A percentile compares a stretch with the other conserved stretches of the same genome.
Evolutionary conservation across 2,888 invertebrate genomes (phyloP).

Genomic region (Netelia melanura): DNA sequence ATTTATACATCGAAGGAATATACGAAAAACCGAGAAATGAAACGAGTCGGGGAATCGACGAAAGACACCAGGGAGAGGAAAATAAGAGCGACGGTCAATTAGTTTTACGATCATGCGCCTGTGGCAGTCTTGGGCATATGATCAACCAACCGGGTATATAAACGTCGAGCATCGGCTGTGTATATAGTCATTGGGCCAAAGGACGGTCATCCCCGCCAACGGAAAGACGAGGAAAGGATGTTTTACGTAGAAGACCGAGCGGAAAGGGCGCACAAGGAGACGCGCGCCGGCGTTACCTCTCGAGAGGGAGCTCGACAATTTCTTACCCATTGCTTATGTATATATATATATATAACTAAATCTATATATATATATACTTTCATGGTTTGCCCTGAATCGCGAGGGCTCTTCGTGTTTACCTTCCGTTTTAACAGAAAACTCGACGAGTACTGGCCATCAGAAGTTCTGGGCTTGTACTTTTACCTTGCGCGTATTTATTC

Average conservation of each 20-base stretch:
- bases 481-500: slow-evolving; percentile 43
- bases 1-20: not conserved
- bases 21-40: slow-evolving; percentile 1
- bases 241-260: slow-evolving; percentile 12
- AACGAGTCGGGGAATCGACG: not conserved
- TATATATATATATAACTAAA: not conserved
- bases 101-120: slow-evolving; percentile 38
- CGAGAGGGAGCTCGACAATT: slow-evolving; percentile 39
- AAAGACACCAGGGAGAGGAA: not conserved
- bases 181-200: slow-evolving; percentile 9
- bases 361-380: not conserved
- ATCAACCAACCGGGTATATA: slow-evolving; percentile 9
- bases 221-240: slow-evolving; percentile 1
- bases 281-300: not conserved
- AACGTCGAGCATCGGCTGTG: not conserved
- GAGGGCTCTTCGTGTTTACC: slow-evolving; percentile 61
- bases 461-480: slow-evolving; percentile 46
- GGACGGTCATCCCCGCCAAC: not conserved
- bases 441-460: slow-evolving; percentile 38
- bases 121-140: not conserved
- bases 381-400: slow-evolving; percentile 27
- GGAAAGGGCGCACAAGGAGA: slow-evolving; percentile 14
- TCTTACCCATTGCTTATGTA: slow-evolving; percentile 34
- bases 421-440: slow-evolving; percentile 55
- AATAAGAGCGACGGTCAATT: slow-evolving; percentile 45